Percentiles rank a stretch among this genome's conserved stretches.
Evolutionary conservation across 2,797 vertebrate species (phyloP).

Genomic region (Craterocephalus amniculus): DNA sequence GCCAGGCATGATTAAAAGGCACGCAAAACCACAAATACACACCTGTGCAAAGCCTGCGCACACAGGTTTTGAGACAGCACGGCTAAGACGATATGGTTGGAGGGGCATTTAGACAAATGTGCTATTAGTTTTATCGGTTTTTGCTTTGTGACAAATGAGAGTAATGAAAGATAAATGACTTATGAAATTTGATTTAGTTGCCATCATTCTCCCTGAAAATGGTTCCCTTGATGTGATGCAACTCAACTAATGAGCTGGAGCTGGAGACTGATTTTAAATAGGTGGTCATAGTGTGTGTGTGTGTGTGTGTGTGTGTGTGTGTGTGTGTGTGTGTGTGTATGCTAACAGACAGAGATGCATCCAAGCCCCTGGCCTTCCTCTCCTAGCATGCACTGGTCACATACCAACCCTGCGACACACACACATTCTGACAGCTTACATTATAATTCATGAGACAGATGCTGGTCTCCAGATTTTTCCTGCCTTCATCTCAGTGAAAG

Average conservation of each 20-base stretch:
- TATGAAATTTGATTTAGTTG: background rate
- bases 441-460: constrained; percentile 73
- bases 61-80: constrained; percentile 21
- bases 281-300: constrained; percentile 17
- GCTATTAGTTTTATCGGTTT: background rate
- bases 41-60: constrained; percentile 1
- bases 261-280: constrained; percentile 17
- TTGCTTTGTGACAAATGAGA: background rate
- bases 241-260: constrained; percentile 19
- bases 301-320: constrained; percentile 17
- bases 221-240: background rate
- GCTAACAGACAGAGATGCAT: constrained; percentile 30
- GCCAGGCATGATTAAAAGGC: constrained; percentile 43
- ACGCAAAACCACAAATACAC: constrained; percentile 23
- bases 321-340: constrained; percentile 17
- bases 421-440: constrained; percentile 59
- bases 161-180: background rate
- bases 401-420: constrained; percentile 57
- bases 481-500: constrained; percentile 39
- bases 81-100: constrained; percentile 17
- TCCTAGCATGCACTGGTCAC: constrained; percentile 67
- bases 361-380: constrained; percentile 42
- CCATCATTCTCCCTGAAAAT: background rate
- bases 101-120: constrained; percentile 1
- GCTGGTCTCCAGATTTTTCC: constrained; percentile 40